A percentile compares a stretch with the other conserved stretches of the same genome.
Conservation (phyloP, 2,888 invertebrate species). For the Mechanitis mazaeus region DNA sequence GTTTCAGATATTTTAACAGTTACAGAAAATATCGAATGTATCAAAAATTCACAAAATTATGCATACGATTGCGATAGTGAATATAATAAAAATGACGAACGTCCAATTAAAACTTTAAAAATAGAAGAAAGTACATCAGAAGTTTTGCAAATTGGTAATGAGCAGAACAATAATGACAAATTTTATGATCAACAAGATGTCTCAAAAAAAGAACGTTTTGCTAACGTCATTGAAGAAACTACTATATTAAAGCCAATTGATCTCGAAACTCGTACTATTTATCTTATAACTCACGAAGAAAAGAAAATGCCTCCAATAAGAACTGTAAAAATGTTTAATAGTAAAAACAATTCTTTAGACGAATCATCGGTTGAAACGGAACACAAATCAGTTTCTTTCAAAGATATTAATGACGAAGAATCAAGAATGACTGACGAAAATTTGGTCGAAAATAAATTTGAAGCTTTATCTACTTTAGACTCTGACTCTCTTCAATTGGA, state of each 20-base stretch:
- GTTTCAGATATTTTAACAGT: conserved; percentile 21
- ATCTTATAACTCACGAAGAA: conserved; percentile 84
- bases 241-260: conserved; percentile 48
- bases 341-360: conserved; percentile 77
- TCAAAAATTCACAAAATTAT: background rate
- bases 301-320: conserved; percentile 80
- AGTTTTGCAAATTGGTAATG: conserved; percentile 38
- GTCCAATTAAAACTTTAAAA: conserved; percentile 4
- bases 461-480: background rate
- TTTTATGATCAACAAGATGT: conserved; percentile 40
- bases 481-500: background rate
- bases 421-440: background rate
- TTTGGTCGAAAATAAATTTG: background rate
- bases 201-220: conserved; percentile 43
- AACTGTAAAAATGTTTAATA: conserved; percentile 74
- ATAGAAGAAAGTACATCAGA: background rate
- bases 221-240: conserved; percentile 53
- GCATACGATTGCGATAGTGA: background rate
- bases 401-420: background rate
- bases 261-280: conserved; percentile 71
- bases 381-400: background rate
- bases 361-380: conserved; percentile 35
- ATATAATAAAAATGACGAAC: conserved; percentile 5
- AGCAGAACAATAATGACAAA: conserved; percentile 68
- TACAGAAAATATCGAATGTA: conserved; percentile 19